phyloP scores from a whole-genome alignment of 2,797 vertebrate species.

The Sebastes paucispinis region DNA sequence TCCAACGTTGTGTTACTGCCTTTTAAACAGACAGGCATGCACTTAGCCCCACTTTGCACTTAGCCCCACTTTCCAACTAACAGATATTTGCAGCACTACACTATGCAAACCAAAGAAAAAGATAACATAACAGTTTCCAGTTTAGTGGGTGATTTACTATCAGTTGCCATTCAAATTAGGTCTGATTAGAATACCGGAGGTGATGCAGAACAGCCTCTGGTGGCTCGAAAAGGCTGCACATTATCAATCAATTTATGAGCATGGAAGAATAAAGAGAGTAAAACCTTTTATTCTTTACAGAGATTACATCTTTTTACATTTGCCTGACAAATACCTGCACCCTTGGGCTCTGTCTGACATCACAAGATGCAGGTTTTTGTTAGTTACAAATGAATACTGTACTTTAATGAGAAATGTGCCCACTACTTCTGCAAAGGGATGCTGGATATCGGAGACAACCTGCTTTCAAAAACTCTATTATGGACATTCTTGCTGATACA shows the following conservation, averaged over 20 bases:
- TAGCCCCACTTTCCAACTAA: neutral
- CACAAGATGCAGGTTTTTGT: neutral
- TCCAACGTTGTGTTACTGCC: neutral
- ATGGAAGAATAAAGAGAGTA: neutral
- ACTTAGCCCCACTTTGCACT: neutral
- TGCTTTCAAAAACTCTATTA: neutral
- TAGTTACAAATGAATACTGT: neutral
- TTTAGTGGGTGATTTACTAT: neutral
- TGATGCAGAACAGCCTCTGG: neutral
- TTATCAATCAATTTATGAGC: neutral
- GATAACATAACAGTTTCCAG: neutral
- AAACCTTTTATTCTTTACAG: neutral
- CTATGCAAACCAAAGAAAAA: neutral
- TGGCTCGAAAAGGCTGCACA: neutral
- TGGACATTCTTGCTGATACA: too few relatives aligned
- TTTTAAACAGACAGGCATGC: neutral
- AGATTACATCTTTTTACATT: neutral
- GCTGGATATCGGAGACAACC: neutral
- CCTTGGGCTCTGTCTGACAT: neutral
- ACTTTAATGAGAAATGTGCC: neutral
- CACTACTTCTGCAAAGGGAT: neutral
- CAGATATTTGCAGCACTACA: neutral
- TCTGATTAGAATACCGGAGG: neutral
- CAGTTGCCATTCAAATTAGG: conserved; percentile 6
- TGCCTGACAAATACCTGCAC: neutral